Percentiles rank a stretch among this genome's conserved stretches.
Evolutionary conservation across 1,140 invertebrate species (phyloP).

Genomic region (Nephotettix cincticeps): DNA sequence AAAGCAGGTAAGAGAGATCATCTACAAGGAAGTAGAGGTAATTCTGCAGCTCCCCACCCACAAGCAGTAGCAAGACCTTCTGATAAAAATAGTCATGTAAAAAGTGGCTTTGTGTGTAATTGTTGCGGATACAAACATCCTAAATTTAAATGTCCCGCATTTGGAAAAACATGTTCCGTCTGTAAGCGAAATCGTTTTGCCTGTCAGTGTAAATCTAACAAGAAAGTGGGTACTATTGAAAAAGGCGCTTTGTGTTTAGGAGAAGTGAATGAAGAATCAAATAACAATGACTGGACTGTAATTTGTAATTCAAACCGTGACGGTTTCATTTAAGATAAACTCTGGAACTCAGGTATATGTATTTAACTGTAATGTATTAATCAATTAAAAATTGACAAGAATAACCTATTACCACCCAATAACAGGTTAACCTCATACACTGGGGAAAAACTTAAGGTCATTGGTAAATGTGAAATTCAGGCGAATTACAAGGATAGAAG

Average conservation of each 20-base stretch:
- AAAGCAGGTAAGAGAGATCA: too few relatives aligned
- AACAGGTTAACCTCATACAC: not conserved
- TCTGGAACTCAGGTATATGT: not conserved
- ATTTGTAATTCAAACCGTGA: not conserved
- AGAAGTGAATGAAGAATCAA: not conserved
- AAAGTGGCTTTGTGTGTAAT: too few relatives aligned
- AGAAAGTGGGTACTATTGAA: too few relatives aligned
- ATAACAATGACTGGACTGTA: not conserved
- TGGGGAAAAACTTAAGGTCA: not conserved
- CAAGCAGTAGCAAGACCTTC: too few relatives aligned
- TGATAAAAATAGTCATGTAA: too few relatives aligned
- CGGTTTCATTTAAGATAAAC: not conserved
- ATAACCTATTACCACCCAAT: too few relatives aligned
- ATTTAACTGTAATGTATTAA: not conserved
- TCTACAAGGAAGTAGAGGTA: too few relatives aligned
- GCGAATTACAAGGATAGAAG: not conserved
- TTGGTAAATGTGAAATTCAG: not conserved
- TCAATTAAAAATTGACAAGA: not conserved
- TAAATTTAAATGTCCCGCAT: not conserved
- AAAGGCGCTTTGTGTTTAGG: too few relatives aligned
- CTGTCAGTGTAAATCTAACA: too few relatives aligned
- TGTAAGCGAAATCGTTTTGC: too few relatives aligned
- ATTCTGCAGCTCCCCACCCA: too few relatives aligned
- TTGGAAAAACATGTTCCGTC: not conserved
- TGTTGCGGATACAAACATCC: not conserved